These are phyloP conservation scores for Oreonectes daqikongensis DNA, from an alignment of 2,797 vertebrate species.

Conservation along the genomic window DNA sequence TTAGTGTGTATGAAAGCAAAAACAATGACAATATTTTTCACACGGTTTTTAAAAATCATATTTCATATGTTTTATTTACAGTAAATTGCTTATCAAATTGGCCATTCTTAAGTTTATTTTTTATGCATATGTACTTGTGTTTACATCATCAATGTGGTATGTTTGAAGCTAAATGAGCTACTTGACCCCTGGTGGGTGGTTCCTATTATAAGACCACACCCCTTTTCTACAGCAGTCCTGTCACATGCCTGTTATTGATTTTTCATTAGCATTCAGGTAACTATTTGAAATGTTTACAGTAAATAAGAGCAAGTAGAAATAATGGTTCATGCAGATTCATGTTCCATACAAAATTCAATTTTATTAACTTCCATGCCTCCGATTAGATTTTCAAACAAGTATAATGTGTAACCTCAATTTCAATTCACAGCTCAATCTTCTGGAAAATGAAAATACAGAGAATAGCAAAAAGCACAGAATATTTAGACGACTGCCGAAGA, in stretches of 20 bases:
- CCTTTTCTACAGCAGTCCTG: background rate
- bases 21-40: background rate
- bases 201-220: background rate
- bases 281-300: background rate
- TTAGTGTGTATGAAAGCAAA: background rate
- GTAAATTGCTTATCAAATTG: background rate
- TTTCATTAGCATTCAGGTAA: background rate
- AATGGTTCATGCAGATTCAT: constrained; percentile 7
- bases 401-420: constrained; percentile 98
- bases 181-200: background rate
- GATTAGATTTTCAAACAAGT: constrained; percentile 99
- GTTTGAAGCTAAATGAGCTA: background rate
- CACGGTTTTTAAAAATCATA: background rate
- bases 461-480: constrained; percentile 95
- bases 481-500: constrained; percentile 91
- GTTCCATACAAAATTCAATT: constrained; percentile 99
- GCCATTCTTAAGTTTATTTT: background rate
- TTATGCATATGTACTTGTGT: background rate
- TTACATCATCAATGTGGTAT: background rate
- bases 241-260: background rate
- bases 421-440: constrained; percentile 99
- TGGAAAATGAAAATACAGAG: constrained; percentile 86
- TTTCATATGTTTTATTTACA: background rate
- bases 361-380: constrained; percentile 99
- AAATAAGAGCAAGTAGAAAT: background rate